Percentiles rank a stretch among this genome's conserved stretches.
phyloP scores from a whole-genome alignment of 2,888 invertebrate genomes.

The Agrotis ipsilon region DNA sequence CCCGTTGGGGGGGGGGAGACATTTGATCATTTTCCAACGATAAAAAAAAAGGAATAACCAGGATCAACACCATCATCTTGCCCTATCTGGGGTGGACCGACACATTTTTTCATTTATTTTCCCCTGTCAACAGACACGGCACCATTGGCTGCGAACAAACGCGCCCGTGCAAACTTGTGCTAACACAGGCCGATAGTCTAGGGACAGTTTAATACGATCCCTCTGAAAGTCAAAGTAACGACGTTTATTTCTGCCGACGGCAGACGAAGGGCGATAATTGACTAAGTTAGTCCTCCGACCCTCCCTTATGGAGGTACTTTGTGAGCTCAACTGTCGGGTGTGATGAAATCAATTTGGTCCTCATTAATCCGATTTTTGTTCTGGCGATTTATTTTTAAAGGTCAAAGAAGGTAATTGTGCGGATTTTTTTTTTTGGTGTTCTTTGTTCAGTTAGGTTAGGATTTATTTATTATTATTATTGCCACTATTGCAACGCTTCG shows the following conservation, averaged over 20 bases:
- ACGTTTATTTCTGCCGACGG: conserved; percentile 60
- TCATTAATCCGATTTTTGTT: conserved; percentile 36
- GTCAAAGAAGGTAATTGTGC: not conserved
- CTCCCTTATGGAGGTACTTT: conserved; percentile 44
- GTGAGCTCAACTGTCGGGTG: conserved; percentile 24
- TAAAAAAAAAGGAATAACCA: too few species aligned
- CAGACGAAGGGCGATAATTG: conserved; percentile 63
- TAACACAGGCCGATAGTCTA: conserved; percentile 7
- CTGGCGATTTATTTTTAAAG: not conserved
- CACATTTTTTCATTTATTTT: too few species aligned
- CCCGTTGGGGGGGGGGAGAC: too few species aligned
- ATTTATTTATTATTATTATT: not conserved
- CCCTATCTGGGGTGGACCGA: too few species aligned
- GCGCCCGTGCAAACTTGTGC: not conserved
- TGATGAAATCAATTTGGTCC: conserved; percentile 55
- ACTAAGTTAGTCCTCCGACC: conserved; percentile 59
- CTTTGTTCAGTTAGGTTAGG: not conserved
- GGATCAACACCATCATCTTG: too few species aligned
- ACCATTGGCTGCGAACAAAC: not conserved
- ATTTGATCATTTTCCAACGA: too few species aligned
- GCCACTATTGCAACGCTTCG: not conserved
- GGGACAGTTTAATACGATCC: conserved; percentile 48
- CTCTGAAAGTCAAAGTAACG: conserved; percentile 48
- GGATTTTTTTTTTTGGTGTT: not conserved
- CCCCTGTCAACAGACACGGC: too few species aligned